phyloP scores from a whole-genome alignment of 2,888 invertebrate species.

The Plebejus melissa region DNA sequence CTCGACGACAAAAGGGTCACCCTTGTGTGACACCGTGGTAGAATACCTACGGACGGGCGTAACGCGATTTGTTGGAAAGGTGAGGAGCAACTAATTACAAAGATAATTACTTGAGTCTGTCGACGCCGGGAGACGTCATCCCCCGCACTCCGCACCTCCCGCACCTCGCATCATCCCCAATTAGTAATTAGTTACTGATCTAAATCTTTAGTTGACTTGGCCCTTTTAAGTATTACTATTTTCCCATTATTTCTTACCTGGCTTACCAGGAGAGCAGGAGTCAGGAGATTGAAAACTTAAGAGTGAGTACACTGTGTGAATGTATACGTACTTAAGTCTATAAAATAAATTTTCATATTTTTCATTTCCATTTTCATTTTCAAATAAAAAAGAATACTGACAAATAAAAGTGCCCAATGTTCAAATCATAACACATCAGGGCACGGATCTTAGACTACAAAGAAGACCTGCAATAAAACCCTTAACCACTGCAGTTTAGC shows the following conservation, averaged over 20 bases:
- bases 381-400: no score
- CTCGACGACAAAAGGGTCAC: background rate
- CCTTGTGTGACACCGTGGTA: background rate
- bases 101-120: constrained; percentile 29
- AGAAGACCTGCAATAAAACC: background rate
- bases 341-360: no score
- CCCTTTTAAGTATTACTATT: background rate
- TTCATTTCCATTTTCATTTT: no score
- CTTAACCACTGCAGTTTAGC: background rate
- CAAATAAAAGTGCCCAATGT: no score
- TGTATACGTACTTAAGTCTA: no score
- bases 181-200: background rate
- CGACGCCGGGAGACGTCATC: constrained; percentile 28
- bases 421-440: background rate
- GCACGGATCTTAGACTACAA: no score
- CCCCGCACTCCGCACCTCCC: background rate
- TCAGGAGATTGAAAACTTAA: no score
- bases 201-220: constrained; percentile 2
- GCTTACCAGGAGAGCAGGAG: no score
- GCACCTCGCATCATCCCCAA: background rate
- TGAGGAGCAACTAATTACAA: constrained; percentile 31
- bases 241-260: background rate
- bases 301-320: no score
- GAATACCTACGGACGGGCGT: background rate
- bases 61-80: constrained; percentile 28